Evolutionary conservation across 2,888 invertebrate species (phyloP).

Genomic region (Cerastoderma edule): DNA sequence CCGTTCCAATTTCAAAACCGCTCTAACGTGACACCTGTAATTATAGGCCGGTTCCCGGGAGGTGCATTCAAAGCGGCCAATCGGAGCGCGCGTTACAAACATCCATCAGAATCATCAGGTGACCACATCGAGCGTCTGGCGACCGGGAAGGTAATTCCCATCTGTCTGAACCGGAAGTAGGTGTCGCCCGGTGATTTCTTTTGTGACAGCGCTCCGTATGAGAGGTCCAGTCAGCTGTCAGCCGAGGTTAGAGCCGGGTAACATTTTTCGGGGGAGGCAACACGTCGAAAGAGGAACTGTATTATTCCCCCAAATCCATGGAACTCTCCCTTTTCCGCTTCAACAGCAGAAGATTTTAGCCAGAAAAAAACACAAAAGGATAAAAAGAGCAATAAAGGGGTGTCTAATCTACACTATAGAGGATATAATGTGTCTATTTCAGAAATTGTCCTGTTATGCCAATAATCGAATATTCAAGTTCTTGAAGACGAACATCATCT

Average conservation of each 20-base stretch:
- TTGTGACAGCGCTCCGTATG: not conserved
- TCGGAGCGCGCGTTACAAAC: constrained; percentile 47
- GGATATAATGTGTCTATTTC: too few relatives aligned
- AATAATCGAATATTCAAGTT: too few relatives aligned
- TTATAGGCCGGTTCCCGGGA: constrained; percentile 51
- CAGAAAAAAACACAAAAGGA: too few relatives aligned
- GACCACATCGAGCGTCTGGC: constrained; percentile 26
- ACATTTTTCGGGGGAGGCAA: too few relatives aligned
- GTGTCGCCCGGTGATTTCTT: constrained; percentile 24
- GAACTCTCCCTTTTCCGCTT: too few relatives aligned
- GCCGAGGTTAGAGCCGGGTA: not conserved
- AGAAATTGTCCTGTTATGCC: too few relatives aligned
- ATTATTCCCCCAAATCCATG: too few relatives aligned
- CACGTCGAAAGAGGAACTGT: too few relatives aligned
- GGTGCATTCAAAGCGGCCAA: constrained; percentile 54
- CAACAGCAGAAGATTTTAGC: too few relatives aligned
- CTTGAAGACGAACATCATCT: too few relatives aligned
- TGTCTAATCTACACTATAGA: too few relatives aligned
- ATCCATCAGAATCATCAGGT: constrained; percentile 47
- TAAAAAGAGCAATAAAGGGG: too few relatives aligned
- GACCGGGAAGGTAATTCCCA: constrained; percentile 15
- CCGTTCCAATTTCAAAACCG: constrained; percentile 19
- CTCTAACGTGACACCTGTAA: constrained; percentile 42
- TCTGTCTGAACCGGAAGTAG: constrained; percentile 25
- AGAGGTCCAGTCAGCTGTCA: constrained; percentile 14